Conservation (phyloP, 1,140 invertebrate species). For the Drosophila nasuta region DNA sequence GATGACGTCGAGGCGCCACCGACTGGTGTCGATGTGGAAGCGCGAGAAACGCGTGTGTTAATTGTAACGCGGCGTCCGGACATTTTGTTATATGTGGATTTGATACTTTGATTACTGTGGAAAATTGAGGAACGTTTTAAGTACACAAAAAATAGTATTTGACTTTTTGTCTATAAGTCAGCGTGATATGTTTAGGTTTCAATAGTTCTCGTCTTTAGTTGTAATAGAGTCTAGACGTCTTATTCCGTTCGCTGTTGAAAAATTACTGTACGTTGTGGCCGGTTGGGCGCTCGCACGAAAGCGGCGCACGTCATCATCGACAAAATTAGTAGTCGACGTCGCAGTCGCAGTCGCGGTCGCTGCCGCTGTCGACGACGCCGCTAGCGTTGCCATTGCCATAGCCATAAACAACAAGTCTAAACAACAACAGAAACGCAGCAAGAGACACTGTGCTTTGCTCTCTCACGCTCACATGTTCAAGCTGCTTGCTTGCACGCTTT, state of each 20-base stretch:
- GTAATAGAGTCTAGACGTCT: conserved; percentile 49
- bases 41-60: conserved; percentile 76
- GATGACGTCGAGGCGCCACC: conserved; percentile 65
- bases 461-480: conserved; percentile 32
- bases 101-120: background rate
- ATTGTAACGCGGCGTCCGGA: conserved; percentile 77
- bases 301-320: conserved; percentile 69
- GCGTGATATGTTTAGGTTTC: conserved; percentile 11
- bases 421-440: conserved; percentile 24
- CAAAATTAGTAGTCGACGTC: conserved; percentile 60
- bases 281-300: conserved; percentile 51
- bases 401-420: conserved; percentile 31
- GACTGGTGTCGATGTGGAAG: conserved; percentile 77
- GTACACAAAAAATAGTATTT: conserved; percentile 47
- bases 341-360: conserved; percentile 15
- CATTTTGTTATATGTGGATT: conserved; percentile 53
- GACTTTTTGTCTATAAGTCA: conserved; percentile 10
- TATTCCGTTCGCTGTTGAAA: conserved; percentile 65
- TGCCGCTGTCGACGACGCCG: conserved; percentile 13
- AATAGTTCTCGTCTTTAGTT: conserved; percentile 4
- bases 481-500: conserved; percentile 35
- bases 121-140: conserved; percentile 54
- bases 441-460: conserved; percentile 12
- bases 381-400: conserved; percentile 36
- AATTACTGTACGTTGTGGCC: conserved; percentile 63